Conservation (phyloP, 2,797 vertebrate genomes). For the Craterocephalus amniculus region DNA sequence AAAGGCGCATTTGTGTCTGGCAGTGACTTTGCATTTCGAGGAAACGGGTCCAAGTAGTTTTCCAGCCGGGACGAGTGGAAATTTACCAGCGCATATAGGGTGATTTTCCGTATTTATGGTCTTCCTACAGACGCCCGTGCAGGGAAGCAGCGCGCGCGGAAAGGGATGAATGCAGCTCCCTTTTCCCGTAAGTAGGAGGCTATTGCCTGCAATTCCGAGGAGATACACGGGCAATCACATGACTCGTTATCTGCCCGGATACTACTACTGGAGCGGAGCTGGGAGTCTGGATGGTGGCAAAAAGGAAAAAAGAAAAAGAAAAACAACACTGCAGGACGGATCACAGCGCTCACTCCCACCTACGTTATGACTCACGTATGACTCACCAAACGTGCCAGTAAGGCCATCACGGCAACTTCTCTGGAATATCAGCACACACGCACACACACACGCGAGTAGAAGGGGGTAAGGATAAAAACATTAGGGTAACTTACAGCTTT, state of each 20-base stretch:
- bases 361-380: conserved; percentile 77
- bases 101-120: background rate
- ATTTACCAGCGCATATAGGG: background rate
- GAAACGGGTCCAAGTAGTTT: background rate
- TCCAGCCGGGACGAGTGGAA: background rate
- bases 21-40: background rate
- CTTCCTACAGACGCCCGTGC: background rate
- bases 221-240: conserved; percentile 60
- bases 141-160: conserved; percentile 10
- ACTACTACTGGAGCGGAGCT: conserved; percentile 52
- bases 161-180: conserved; percentile 10
- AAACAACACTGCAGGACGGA: conserved; percentile 60
- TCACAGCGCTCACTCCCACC: conserved; percentile 62
- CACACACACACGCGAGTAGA: background rate
- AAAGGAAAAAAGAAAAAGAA: conserved; percentile 42
- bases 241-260: conserved; percentile 78
- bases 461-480: background rate
- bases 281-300: conserved; percentile 42
- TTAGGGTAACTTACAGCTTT: conserved; percentile 36
- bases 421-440: conserved; percentile 50
- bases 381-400: conserved; percentile 81
- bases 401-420: conserved; percentile 54
- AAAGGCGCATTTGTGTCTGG: background rate
- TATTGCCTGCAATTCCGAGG: conserved; percentile 37
- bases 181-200: conserved; percentile 60